Conservation (phyloP, 2,888 invertebrate species). For the Rhagophthalmus giganteus region DNA sequence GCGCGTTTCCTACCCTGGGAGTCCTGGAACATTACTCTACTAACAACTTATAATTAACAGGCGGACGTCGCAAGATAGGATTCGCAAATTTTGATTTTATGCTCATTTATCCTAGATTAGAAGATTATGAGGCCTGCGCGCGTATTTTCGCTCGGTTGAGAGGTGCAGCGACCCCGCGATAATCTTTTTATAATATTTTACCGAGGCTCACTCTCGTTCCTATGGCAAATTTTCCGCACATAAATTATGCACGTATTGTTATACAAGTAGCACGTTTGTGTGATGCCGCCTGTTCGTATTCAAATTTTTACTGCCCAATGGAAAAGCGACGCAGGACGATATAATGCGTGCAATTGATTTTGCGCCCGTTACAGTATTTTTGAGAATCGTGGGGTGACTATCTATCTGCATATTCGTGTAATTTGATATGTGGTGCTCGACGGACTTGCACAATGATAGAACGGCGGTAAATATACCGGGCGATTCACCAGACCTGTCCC, state of each 20-base stretch:
- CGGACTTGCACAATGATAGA: constrained; percentile 13
- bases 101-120: constrained; percentile 51
- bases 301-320: constrained; percentile 45
- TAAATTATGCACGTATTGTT: constrained; percentile 50
- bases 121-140: constrained; percentile 32
- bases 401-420: constrained; percentile 38
- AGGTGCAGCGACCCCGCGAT: constrained; percentile 17
- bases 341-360: constrained; percentile 43
- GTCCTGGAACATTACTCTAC: constrained; percentile 54
- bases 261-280: constrained; percentile 49
- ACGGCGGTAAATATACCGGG: too few relatives aligned
- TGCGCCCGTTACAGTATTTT: constrained; percentile 38
- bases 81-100: constrained; percentile 55
- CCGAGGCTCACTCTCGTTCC: constrained; percentile 44
- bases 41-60: constrained; percentile 55
- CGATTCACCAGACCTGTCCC: too few relatives aligned
- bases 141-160: constrained; percentile 7
- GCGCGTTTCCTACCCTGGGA: constrained; percentile 49
- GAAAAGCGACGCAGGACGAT: constrained; percentile 35
- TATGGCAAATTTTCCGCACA: constrained; percentile 42
- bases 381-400: constrained; percentile 34
- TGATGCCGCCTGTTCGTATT: constrained; percentile 48
- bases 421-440: constrained; percentile 26
- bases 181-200: constrained; percentile 36
- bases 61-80: constrained; percentile 50